phyloP scores from a whole-genome alignment of 2,797 vertebrate genomes.

The Leontopithecus rosalia region DNA sequence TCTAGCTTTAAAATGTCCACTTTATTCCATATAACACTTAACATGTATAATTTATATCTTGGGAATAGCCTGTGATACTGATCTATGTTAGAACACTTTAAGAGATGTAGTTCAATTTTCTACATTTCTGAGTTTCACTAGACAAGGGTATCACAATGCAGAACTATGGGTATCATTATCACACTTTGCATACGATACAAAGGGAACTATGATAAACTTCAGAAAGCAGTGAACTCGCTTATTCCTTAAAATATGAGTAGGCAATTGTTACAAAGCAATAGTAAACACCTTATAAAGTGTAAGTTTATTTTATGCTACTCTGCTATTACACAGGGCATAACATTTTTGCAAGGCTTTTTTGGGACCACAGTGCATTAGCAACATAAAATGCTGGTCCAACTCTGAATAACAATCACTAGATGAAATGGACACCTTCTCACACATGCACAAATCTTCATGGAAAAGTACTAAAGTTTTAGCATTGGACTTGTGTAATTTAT shows the following conservation, averaged over 20 bases:
- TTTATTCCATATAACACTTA: neutral
- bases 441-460: neutral
- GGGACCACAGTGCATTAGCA: conserved; percentile 91
- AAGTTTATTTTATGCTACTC: conserved; percentile 83
- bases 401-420: neutral
- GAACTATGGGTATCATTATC: neutral
- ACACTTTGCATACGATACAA: neutral
- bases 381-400: conserved; percentile 69
- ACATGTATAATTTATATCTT: neutral
- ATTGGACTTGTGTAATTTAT: conserved; percentile 86
- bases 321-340: conserved; percentile 90
- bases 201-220: neutral
- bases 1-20: neutral
- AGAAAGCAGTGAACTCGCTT: neutral
- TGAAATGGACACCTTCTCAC: neutral
- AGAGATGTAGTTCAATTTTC: neutral
- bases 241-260: neutral
- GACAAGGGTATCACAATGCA: neutral
- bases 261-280: conserved; percentile 55
- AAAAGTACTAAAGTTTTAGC: conserved; percentile 87
- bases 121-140: neutral
- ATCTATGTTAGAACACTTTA: neutral
- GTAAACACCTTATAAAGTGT: neutral
- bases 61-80: neutral
- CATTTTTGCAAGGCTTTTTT: conserved; percentile 80